phyloP scores from a whole-genome alignment of 2,888 invertebrate species.

The Blomia tropicalis region DNA sequence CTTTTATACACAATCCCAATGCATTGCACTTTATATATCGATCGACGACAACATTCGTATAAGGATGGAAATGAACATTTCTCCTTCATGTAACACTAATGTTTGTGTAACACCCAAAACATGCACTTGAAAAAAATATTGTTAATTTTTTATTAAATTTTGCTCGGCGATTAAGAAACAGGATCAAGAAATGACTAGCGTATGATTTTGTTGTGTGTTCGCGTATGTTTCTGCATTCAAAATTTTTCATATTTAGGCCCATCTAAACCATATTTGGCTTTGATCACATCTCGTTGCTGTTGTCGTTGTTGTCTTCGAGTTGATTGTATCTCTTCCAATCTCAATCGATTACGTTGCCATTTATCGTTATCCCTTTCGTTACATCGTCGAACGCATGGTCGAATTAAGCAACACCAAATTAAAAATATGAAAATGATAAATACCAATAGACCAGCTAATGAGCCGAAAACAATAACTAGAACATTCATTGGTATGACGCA shows the following conservation, averaged over 20 bases:
- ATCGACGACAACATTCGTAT: too few relatives aligned
- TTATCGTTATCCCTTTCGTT: neutral
- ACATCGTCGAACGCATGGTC: neutral
- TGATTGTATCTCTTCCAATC: neutral
- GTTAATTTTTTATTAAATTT: too few relatives aligned
- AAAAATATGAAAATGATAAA: neutral
- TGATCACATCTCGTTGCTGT: neutral
- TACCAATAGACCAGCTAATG: conserved; percentile 12
- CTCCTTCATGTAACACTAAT: too few relatives aligned
- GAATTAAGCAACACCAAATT: conserved; percentile 9
- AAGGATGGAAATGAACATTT: too few relatives aligned
- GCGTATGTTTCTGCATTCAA: too few relatives aligned
- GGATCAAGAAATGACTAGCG: too few relatives aligned
- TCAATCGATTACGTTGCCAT: neutral
- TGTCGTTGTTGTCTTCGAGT: neutral
- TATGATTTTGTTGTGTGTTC: too few relatives aligned
- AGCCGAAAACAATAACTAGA: conserved; percentile 11
- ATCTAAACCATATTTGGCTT: conserved; percentile 7
- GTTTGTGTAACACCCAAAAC: too few relatives aligned
- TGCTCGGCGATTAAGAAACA: too few relatives aligned
- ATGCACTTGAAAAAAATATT: too few relatives aligned
- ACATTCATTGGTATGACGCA: conserved; percentile 11
- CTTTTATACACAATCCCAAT: too few relatives aligned
- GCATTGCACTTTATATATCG: too few relatives aligned
- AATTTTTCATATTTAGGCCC: conserved; percentile 1